These are phyloP conservation scores for Drosophila putrida DNA, from an alignment of 2,888 invertebrate genomes.

Conservation along the genomic window DNA sequence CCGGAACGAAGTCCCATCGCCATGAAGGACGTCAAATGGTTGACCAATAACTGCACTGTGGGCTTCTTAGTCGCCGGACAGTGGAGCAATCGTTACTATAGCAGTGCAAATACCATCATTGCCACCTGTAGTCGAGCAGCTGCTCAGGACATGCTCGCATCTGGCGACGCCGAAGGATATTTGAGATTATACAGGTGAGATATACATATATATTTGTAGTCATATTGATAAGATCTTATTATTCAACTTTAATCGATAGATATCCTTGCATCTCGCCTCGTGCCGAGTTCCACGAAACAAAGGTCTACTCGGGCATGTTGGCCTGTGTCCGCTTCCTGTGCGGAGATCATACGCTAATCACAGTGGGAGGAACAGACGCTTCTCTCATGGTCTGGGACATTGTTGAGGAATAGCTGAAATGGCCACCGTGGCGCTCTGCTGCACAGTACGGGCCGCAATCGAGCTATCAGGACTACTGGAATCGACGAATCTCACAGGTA, in stretches of 20 bases:
- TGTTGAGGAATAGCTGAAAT: constrained; percentile 87
- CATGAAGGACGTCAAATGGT: constrained; percentile 96
- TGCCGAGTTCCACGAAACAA: constrained; percentile 94
- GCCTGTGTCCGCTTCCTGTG: constrained; percentile 93
- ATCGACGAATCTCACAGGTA: constrained; percentile 82
- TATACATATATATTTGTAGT: background rate
- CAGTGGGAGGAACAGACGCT: constrained; percentile 95
- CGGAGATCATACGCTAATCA: constrained; percentile 94
- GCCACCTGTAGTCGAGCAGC: constrained; percentile 93
- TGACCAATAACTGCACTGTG: constrained; percentile 94
- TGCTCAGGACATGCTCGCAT: constrained; percentile 92
- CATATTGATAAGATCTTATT: background rate
- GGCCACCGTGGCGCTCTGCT: constrained; percentile 85
- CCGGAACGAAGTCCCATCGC: constrained; percentile 95
- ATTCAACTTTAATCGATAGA: constrained; percentile 83
- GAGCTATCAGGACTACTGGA: constrained; percentile 83
- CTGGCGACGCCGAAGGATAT: constrained; percentile 96
- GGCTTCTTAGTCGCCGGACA: constrained; percentile 95
- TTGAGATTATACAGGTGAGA: constrained; percentile 92
- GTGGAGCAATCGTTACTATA: constrained; percentile 96
- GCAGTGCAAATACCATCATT: constrained; percentile 93
- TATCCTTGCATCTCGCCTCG: constrained; percentile 94
- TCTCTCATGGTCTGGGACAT: constrained; percentile 96
- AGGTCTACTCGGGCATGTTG: constrained; percentile 94
- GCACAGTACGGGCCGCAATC: constrained; percentile 72